phyloP scores from a whole-genome alignment of 2,888 invertebrate species.

The Sphecodes monilicornis region DNA sequence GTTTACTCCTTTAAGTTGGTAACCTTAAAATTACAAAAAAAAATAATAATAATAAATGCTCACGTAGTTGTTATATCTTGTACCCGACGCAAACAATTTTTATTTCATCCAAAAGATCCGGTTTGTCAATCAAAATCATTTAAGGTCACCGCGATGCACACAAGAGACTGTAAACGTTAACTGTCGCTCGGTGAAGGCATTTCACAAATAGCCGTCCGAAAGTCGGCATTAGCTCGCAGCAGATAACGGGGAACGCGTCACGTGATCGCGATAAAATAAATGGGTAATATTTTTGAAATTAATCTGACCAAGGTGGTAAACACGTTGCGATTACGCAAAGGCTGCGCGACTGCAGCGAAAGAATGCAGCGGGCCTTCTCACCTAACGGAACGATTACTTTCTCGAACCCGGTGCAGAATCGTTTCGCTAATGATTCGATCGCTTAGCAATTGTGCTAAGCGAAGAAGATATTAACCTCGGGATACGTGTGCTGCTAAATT shows the following conservation, averaged over 20 bases:
- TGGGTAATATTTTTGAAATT: constrained; percentile 8
- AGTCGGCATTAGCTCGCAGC: neutral
- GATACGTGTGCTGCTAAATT: neutral
- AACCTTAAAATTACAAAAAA: too few relatives aligned
- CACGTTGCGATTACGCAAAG: neutral
- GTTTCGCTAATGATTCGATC: constrained; percentile 2
- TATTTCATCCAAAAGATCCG: neutral
- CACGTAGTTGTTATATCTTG: too few relatives aligned
- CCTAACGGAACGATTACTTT: constrained; percentile 19
- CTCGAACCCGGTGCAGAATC: neutral
- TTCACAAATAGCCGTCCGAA: neutral
- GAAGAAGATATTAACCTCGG: neutral
- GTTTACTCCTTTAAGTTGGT: too few relatives aligned
- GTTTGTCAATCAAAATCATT: neutral
- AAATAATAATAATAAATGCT: too few relatives aligned
- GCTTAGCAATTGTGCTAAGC: neutral
- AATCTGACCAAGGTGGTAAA: constrained; percentile 1
- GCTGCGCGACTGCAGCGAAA: neutral
- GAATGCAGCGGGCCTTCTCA: constrained; percentile 1
- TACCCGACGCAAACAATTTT: too few relatives aligned
- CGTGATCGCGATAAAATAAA: neutral
- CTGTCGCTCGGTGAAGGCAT: neutral
- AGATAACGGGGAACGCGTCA: neutral
- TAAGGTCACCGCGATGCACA: neutral
- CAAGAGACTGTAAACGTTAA: neutral